Conservation (phyloP, 2,888 invertebrate genomes). For the Tipula vernalis region DNA sequence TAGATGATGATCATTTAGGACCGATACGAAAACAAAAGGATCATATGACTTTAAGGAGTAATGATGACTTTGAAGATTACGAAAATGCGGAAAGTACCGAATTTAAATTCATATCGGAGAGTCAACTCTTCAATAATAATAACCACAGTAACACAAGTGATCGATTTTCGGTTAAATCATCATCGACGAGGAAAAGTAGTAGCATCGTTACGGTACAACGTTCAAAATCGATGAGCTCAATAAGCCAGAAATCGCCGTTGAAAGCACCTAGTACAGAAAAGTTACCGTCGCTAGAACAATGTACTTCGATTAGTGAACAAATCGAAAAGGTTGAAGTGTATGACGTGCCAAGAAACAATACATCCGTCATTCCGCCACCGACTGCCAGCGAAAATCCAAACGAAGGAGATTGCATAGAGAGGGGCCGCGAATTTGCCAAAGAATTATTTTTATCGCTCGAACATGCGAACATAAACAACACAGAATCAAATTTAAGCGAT, state of each 20-base stretch:
- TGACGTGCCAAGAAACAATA: neutral
- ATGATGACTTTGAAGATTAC: neutral
- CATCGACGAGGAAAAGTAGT: constrained; percentile 16
- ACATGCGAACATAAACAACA: constrained; percentile 24
- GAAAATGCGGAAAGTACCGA: constrained; percentile 15
- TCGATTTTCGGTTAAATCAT: neutral
- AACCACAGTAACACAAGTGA: neutral
- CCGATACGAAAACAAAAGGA: constrained; percentile 14
- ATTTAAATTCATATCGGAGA: constrained; percentile 17
- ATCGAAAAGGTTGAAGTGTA: neutral
- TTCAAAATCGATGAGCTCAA: constrained; percentile 25
- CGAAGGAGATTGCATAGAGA: neutral
- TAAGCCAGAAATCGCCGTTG: neutral
- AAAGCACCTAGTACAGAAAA: constrained; percentile 27
- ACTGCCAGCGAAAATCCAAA: neutral
- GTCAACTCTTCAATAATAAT: neutral
- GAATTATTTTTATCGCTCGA: constrained; percentile 34
- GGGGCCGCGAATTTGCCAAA: constrained; percentile 21
- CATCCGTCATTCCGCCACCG: neutral
- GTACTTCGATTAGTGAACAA: neutral
- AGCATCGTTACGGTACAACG: constrained; percentile 18
- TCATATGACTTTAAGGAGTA: neutral
- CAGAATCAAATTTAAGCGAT: neutral
- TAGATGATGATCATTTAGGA: constrained; percentile 26
- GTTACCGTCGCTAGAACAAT: constrained; percentile 23